Base-by-base conservation (phyloP, 2,797 vertebrate species). In the Protonibea diacanthus region DNA sequence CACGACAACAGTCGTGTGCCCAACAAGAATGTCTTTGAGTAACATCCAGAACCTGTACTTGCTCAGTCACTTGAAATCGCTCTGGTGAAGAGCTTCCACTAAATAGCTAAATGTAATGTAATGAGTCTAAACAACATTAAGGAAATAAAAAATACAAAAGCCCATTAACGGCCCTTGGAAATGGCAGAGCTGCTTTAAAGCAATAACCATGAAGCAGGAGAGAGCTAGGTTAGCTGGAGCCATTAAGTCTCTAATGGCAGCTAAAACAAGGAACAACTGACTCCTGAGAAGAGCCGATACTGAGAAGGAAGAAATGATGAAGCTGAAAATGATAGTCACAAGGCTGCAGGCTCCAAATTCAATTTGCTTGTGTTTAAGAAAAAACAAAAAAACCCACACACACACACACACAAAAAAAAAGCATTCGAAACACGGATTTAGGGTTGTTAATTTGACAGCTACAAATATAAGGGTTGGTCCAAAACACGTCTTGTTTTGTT, bases 281-380 rank as follows among this genome's bases (percentile, higher is more conserved):
- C 81, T 90, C 85, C 73, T 80, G 74, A 78, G 79, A 83, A 75
- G 75, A 76, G 38, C 74, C 15, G 42, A 70, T 52, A 51, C 23
- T 4, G 47, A 79, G 65, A 59, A 51, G 65, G 62, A 80, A 83
- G 70, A 67, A 72, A 86, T 79, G 53, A 82, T 77, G 47, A 60
- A 48, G 65, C 25, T 57, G 62, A 86, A 80, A 78, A 83, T 67
- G 45, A 83, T 60, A 80, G 83, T 81, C 82, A 89, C 85, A 87
- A 87, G 89, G 81, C 90, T 83, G 85, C 78, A 81, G 82, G 82
- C 82, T 83, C 67, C 78, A 78, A 89, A 87, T 89, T 86, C 77
- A 87, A 88, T 90, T 86, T 83, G 58, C 65, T 27, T 10, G 59
- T 71, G 69, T 72, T 56, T 0, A 69, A 78, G 80, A 63, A 83